These are phyloP conservation scores for Pseudococcus viburni DNA, from an alignment of 2,888 invertebrate species.

Conservation along the genomic window DNA sequence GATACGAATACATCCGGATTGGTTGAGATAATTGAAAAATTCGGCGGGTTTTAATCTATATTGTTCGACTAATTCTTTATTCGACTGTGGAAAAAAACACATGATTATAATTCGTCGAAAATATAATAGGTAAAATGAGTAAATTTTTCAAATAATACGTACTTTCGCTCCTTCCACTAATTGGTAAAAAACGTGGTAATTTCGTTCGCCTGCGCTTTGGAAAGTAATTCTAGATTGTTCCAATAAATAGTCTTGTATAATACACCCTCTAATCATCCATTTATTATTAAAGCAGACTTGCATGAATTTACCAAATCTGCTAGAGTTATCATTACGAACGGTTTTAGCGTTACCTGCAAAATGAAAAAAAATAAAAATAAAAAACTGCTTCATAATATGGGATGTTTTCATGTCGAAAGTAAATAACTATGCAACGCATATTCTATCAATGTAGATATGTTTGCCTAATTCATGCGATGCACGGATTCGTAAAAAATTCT, in stretches of 20 bases:
- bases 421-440: too few species aligned
- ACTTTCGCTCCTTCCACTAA: conserved; percentile 88
- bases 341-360: conserved; percentile 90
- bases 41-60: conserved; percentile 82
- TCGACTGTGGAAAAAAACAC: conserved; percentile 70
- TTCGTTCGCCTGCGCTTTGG: conserved; percentile 88
- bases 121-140: background rate
- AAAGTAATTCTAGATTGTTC: conserved; percentile 93
- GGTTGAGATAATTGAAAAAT: conserved; percentile 87
- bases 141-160: conserved; percentile 67
- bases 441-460: too few species aligned
- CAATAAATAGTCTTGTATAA: conserved; percentile 90
- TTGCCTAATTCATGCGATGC: too few species aligned
- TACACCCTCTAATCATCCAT: conserved; percentile 92
- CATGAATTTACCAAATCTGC: conserved; percentile 95
- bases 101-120: background rate
- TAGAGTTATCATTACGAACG: conserved; percentile 92
- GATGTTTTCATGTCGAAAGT: too few species aligned
- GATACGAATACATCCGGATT: conserved; percentile 81
- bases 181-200: conserved; percentile 94
- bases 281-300: conserved; percentile 91
- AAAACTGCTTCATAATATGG: background rate
- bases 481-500: too few species aligned
- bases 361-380: background rate
- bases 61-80: conserved; percentile 81